Percentiles rank a stretch among this genome's conserved stretches.
phyloP scores from a whole-genome alignment of 1,140 invertebrate genomes.

The Panagrolaimus sp. region DNA sequence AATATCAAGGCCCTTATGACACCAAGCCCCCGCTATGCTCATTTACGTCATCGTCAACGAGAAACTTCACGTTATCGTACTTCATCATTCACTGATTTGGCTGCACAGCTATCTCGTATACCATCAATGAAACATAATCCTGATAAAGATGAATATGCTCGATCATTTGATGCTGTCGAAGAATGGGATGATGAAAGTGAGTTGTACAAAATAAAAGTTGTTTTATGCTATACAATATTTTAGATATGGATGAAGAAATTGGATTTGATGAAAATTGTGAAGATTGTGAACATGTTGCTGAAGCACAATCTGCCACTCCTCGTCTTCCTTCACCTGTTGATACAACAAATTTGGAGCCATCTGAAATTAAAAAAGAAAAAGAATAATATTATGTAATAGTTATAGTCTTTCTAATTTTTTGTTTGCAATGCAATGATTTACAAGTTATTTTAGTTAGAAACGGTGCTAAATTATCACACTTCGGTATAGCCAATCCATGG shows the following conservation, averaged over 20 bases:
- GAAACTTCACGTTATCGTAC: slow-evolving; percentile 27
- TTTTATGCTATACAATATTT: background rate
- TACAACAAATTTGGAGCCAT: too few species aligned
- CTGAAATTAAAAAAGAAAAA: too few species aligned
- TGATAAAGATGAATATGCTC: background rate
- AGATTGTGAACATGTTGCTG: background rate
- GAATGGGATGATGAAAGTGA: slow-evolving; percentile 4
- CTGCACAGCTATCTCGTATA: slow-evolving; percentile 54
- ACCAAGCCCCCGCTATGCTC: slow-evolving; percentile 29
- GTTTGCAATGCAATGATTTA: too few species aligned
- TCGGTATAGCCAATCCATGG: too few species aligned
- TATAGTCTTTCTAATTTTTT: too few species aligned
- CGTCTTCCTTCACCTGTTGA: too few species aligned
- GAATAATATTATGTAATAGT: too few species aligned
- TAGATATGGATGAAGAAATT: slow-evolving; percentile 2
- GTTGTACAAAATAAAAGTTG: background rate
- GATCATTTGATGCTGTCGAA: background rate
- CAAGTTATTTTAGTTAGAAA: too few species aligned
- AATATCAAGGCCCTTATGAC: slow-evolving; percentile 45
- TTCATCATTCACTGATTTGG: slow-evolving; percentile 55
- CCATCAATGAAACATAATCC: slow-evolving; percentile 27
- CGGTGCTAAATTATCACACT: too few species aligned
- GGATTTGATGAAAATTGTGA: slow-evolving; percentile 1
- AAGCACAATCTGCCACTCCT: too few species aligned
- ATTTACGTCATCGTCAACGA: slow-evolving; percentile 13